phyloP scores from a whole-genome alignment of 2,888 invertebrate species.

The Electrophaes corylata region DNA sequence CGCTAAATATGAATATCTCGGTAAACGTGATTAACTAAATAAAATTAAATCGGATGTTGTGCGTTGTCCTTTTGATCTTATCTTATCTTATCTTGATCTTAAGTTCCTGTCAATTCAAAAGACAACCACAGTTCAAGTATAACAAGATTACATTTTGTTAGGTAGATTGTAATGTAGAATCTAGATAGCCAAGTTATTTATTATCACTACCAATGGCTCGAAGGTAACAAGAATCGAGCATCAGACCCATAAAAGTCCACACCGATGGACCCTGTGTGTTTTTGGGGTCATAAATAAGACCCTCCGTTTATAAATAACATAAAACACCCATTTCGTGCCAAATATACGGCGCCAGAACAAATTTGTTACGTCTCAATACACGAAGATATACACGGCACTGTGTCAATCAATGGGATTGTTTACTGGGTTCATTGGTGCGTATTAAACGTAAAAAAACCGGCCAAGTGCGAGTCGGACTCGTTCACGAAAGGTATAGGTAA shows the following conservation, averaged over 20 bases:
- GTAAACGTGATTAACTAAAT: too few relatives aligned
- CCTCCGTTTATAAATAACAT: conserved; percentile 44
- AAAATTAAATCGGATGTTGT: too few relatives aligned
- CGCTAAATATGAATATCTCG: too few relatives aligned
- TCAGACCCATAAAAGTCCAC: conserved; percentile 21
- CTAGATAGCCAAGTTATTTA: too few relatives aligned
- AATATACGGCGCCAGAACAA: conserved; percentile 43
- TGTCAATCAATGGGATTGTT: conserved; percentile 5
- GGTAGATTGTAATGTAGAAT: too few relatives aligned
- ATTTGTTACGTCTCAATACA: conserved; percentile 42
- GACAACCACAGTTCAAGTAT: too few relatives aligned
- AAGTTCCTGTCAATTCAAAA: too few relatives aligned
- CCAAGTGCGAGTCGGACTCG: too few relatives aligned
- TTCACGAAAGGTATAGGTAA: too few relatives aligned
- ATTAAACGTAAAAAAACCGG: neutral
- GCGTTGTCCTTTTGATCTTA: too few relatives aligned
- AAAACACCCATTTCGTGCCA: conserved; percentile 42
- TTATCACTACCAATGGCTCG: neutral
- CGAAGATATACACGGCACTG: neutral
- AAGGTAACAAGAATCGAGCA: conserved; percentile 18
- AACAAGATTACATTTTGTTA: too few relatives aligned
- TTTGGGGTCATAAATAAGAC: conserved; percentile 41
- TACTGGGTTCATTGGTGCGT: neutral
- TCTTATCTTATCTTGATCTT: too few relatives aligned
- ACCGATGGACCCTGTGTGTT: conserved; percentile 27